phyloP scores from a whole-genome alignment of 1,140 invertebrate species.

The Zaprionus taronus region DNA sequence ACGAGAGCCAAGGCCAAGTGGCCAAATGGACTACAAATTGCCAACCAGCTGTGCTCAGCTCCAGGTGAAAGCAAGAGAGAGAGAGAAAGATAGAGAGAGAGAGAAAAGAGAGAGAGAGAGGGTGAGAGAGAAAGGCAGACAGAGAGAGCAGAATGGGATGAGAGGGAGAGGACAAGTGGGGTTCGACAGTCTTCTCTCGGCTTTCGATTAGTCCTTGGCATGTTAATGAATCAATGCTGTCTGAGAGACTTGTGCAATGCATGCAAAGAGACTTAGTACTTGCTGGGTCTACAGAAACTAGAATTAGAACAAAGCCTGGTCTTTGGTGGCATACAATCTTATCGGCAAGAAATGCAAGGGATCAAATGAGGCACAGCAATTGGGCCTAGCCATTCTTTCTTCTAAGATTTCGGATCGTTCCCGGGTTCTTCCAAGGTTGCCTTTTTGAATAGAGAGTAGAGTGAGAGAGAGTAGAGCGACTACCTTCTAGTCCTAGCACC shows the following conservation, averaged over 20 bases:
- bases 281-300: neutral
- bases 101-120: neutral
- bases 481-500: too few species aligned
- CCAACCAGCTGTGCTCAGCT: slow-evolving; percentile 7
- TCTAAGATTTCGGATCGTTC: too few species aligned
- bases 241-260: too few species aligned
- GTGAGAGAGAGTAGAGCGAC: too few species aligned
- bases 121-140: neutral
- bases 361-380: too few species aligned
- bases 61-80: neutral
- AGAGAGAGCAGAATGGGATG: neutral
- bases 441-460: too few species aligned
- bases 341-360: too few species aligned
- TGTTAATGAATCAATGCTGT: neutral
- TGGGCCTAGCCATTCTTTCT: too few species aligned
- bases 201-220: neutral
- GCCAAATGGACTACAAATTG: slow-evolving; percentile 43
- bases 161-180: neutral
- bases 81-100: neutral
- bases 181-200: neutral
- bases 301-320: neutral
- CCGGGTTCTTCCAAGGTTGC: too few species aligned
- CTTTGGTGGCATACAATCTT: too few species aligned
- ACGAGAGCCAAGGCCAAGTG: slow-evolving; percentile 45
- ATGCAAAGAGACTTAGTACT: neutral